phyloP scores from a whole-genome alignment of 23 tunicate genomes.

The Pegea sp. region DNA sequence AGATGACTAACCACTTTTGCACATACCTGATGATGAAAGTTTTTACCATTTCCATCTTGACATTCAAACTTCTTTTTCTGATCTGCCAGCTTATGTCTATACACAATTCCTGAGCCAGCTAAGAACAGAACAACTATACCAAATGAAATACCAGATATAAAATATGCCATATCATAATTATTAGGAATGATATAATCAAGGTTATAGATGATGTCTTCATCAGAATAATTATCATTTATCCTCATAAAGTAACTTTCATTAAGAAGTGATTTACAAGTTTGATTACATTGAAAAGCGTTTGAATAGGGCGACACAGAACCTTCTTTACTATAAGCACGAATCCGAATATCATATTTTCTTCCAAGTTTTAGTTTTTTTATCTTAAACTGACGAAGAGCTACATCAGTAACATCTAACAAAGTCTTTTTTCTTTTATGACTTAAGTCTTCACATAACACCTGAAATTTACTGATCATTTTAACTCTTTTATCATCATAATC shows the following conservation, averaged over 20 bases:
- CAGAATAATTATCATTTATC: too few species aligned
- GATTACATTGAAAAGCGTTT: not conserved
- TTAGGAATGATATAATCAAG: not conserved
- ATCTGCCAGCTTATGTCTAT: not conserved
- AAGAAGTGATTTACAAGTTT: too few species aligned
- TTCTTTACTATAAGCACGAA: not conserved
- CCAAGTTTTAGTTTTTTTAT: too few species aligned
- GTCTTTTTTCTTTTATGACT: not conserved
- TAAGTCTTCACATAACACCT: not conserved
- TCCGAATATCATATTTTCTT: too few species aligned
- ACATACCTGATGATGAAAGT: conserved; percentile 1
- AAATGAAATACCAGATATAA: not conserved
- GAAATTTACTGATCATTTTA: not conserved
- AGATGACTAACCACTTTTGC: not conserved
- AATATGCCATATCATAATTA: conserved; percentile 1
- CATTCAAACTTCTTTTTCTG: not conserved
- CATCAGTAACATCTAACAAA: too few species aligned
- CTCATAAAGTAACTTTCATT: too few species aligned
- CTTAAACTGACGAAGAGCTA: too few species aligned
- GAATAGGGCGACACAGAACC: not conserved
- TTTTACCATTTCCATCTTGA: not conserved
- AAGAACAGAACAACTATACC: not conserved
- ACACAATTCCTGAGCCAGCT: not conserved
- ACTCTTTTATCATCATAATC: not conserved
- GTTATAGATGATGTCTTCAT: not conserved